Conservation (phyloP, 1,140 invertebrate genomes). For the Trigoniulus corallinus region DNA sequence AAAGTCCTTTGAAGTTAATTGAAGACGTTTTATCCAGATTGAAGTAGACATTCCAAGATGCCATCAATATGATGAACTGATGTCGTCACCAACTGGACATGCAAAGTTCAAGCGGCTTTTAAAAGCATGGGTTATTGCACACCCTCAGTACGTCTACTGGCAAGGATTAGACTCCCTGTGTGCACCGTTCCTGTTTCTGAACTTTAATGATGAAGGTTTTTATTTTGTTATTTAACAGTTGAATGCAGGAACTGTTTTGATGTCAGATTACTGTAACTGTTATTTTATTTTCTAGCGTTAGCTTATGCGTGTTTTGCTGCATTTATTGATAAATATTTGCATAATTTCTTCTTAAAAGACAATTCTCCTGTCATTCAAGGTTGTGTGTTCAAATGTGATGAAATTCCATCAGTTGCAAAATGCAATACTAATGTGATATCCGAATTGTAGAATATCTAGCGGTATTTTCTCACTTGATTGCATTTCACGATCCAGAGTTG, state of each 20-base stretch:
- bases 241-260: not conserved
- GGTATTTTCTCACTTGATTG: conserved; percentile 89
- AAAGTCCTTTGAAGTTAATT: not conserved
- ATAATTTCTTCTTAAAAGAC: conserved; percentile 97
- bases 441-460: conserved; percentile 77
- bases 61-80: conserved; percentile 94
- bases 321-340: conserved; percentile 91
- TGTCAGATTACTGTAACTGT: not conserved
- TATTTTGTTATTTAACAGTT: too few relatives aligned
- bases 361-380: conserved; percentile 87
- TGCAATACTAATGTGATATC: too few relatives aligned
- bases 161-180: conserved; percentile 95
- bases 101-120: conserved; percentile 79
- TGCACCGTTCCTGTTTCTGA: conserved; percentile 89
- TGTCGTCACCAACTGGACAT: conserved; percentile 83
- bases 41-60: conserved; percentile 98
- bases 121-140: conserved; percentile 90
- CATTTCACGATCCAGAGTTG: conserved; percentile 86
- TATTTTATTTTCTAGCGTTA: conserved; percentile 44
- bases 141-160: conserved; percentile 97
- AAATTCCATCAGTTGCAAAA: too few relatives aligned
- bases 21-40: conserved; percentile 43
- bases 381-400: too few relatives aligned
- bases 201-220: conserved; percentile 91
- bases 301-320: conserved; percentile 84